These are phyloP conservation scores for Pentalonia nigronervosa DNA, from an alignment of 1,140 invertebrate species.

Conservation along the genomic window DNA sequence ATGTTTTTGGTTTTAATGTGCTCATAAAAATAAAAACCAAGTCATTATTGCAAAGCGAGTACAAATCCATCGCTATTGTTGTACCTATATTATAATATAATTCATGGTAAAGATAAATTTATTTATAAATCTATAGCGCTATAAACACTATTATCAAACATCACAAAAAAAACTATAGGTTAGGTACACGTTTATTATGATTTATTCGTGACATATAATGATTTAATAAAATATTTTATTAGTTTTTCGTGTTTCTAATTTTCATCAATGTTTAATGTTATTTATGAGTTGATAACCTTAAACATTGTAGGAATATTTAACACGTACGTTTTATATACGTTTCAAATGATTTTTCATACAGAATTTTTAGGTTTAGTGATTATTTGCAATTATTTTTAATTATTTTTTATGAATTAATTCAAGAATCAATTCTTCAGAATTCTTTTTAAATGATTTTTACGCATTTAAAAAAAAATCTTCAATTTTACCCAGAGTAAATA, in stretches of 20 bases:
- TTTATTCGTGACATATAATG: not conserved
- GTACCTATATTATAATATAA: not conserved
- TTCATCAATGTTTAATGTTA: not conserved
- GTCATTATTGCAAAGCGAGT: not conserved
- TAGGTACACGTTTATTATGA: not conserved
- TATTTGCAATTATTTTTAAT: not conserved
- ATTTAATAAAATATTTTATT: not conserved
- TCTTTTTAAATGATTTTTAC: too few relatives aligned
- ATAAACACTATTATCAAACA: not conserved
- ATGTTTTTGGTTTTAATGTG: not conserved
- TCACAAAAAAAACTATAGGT: not conserved
- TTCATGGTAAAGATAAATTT: not conserved
- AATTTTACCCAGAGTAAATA: too few relatives aligned
- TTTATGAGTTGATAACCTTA: too few relatives aligned
- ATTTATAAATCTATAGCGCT: not conserved
- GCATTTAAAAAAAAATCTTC: too few relatives aligned
- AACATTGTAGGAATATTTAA: not conserved
- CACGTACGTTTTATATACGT: not conserved
- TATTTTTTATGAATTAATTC: not conserved
- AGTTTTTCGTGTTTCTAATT: not conserved
- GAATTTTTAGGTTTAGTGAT: not conserved
- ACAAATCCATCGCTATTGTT: not conserved
- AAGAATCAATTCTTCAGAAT: too few relatives aligned
- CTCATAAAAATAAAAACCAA: not conserved
- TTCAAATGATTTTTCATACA: not conserved